phyloP scores from a whole-genome alignment of 2,797 vertebrate species.

The Chaenodraco wilsoni region DNA sequence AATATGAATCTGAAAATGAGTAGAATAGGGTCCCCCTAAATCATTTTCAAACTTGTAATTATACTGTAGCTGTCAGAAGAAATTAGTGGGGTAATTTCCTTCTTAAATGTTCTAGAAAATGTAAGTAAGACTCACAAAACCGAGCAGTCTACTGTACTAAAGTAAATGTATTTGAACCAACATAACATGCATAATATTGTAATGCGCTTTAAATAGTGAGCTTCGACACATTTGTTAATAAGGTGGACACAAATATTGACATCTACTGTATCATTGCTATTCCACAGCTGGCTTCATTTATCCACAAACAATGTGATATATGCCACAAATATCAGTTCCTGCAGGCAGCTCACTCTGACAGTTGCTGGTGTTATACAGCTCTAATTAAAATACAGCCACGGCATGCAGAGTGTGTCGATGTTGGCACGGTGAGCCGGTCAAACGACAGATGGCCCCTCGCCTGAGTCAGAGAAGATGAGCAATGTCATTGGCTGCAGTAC shows the following conservation, averaged over 20 bases:
- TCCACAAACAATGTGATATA: neutral
- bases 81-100: neutral
- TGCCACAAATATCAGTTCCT: neutral
- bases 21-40: neutral
- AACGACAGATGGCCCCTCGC: slow-evolving; percentile 6
- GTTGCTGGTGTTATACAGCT: slow-evolving; percentile 12
- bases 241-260: neutral
- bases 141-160: neutral
- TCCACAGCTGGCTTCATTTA: neutral
- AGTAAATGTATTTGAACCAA: neutral
- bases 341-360: slow-evolving; percentile 9
- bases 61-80: neutral
- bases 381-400: slow-evolving; percentile 16
- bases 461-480: slow-evolving; percentile 35
- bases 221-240: neutral
- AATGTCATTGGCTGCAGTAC: slow-evolving; percentile 49
- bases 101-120: neutral
- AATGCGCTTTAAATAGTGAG: neutral
- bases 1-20: too few species aligned
- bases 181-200: neutral
- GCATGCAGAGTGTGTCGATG: slow-evolving; percentile 16
- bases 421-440: slow-evolving; percentile 18
- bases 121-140: neutral
- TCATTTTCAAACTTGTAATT: slow-evolving; percentile 6
- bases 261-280: neutral